phyloP scores from a whole-genome alignment of 2,888 invertebrate genomes.

The Plagodis pulveraria region DNA sequence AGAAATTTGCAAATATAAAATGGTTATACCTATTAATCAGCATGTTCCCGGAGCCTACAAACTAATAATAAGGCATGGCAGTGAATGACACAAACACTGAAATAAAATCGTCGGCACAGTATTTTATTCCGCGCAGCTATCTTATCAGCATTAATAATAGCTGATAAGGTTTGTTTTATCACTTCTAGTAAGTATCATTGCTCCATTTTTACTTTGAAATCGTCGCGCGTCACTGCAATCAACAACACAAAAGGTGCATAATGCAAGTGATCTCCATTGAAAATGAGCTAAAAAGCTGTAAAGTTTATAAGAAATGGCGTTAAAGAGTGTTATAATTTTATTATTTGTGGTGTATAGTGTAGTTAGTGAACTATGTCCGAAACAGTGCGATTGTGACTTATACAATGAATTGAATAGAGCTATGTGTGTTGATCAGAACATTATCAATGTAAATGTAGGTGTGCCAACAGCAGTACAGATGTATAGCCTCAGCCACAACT shows the following conservation, averaged over 20 bases:
- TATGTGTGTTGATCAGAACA: constrained; percentile 82
- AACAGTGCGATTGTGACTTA: constrained; percentile 83
- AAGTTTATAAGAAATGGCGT: constrained; percentile 59
- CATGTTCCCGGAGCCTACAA: too few species aligned
- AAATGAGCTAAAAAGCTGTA: constrained; percentile 8
- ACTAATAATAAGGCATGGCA: too few species aligned
- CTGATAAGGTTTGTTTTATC: constrained; percentile 69
- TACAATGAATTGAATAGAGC: constrained; percentile 79
- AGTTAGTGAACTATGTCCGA: constrained; percentile 71
- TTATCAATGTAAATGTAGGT: constrained; percentile 84
- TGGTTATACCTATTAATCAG: too few species aligned
- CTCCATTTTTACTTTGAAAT: constrained; percentile 61
- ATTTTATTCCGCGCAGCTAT: constrained; percentile 50
- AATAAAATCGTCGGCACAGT: constrained; percentile 32
- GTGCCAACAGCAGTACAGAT: constrained; percentile 85
- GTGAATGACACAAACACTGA: too few species aligned
- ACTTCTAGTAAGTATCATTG: constrained; percentile 56
- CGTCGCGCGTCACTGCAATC: constrained; percentile 50
- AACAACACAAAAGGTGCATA: constrained; percentile 48
- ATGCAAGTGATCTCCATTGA: constrained; percentile 50
- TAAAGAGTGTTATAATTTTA: constrained; percentile 47
- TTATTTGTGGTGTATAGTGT: constrained; percentile 36
- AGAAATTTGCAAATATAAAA: too few species aligned
- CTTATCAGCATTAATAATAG: constrained; percentile 54
- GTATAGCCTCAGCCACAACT: constrained; percentile 86